phyloP scores from a whole-genome alignment of 2,888 invertebrate species.

The Netelia virgata region DNA sequence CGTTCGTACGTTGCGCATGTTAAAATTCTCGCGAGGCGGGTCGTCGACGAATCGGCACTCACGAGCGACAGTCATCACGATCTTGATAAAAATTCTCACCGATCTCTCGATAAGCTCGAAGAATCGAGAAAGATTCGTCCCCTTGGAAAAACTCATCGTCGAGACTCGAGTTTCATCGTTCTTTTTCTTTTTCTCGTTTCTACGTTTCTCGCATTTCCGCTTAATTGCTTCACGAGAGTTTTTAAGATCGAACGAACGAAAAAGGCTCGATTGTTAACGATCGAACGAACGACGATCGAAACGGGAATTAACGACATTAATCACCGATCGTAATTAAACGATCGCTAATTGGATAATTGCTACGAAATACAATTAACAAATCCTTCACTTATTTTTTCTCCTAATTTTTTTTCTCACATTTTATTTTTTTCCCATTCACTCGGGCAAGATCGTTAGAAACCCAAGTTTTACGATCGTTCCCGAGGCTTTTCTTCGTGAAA shows the following conservation, averaged over 20 bases:
- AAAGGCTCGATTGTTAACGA: background rate
- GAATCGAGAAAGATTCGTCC: too few species aligned
- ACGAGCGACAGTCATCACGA: too few species aligned
- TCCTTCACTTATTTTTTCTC: constrained; percentile 24
- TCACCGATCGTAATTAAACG: constrained; percentile 41
- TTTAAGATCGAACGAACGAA: constrained; percentile 5
- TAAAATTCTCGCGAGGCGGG: too few species aligned
- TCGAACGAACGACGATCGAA: background rate
- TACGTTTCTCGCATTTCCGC: constrained; percentile 18
- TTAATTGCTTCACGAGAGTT: constrained; percentile 20
- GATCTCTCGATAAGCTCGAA: too few species aligned
- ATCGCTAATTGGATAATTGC: constrained; percentile 40
- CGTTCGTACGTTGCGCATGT: too few species aligned
- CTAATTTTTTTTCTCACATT: background rate
- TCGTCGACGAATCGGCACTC: too few species aligned
- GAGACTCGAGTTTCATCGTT: too few species aligned
- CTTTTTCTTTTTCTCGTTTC: background rate
- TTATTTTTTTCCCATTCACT: constrained; percentile 4
- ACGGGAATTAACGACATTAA: constrained; percentile 34
- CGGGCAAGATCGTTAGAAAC: background rate
- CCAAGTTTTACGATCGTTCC: constrained; percentile 29
- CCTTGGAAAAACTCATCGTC: too few species aligned
- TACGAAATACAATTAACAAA: constrained; percentile 35
- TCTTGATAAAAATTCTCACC: too few species aligned
- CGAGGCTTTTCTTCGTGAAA: constrained; percentile 20